These are phyloP conservation scores for Drosophila pullipes DNA, from an alignment of 2,888 invertebrate genomes.

Conservation along the genomic window DNA sequence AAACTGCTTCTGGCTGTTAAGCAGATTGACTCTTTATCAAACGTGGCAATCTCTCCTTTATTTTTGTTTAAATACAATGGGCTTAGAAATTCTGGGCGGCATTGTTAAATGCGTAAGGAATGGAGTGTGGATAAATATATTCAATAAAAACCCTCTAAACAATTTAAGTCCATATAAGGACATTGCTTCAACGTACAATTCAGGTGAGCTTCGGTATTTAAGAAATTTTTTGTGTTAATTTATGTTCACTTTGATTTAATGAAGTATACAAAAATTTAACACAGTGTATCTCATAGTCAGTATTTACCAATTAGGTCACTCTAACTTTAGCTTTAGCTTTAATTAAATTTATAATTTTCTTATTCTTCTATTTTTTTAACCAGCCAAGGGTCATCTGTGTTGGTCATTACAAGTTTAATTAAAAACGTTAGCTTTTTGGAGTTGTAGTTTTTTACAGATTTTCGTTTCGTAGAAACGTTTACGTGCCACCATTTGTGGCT, in stretches of 20 bases:
- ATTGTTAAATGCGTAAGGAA: background rate
- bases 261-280: background rate
- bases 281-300: background rate
- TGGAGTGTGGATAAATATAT: background rate
- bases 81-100: no score
- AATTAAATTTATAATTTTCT: background rate
- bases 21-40: conserved; percentile 17
- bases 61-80: background rate
- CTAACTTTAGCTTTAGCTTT: background rate
- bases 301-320: background rate
- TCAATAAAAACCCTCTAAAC: background rate
- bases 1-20: conserved; percentile 3
- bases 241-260: background rate
- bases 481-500: conserved; percentile 21
- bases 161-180: background rate
- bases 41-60: conserved; percentile 4
- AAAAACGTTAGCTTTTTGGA: conserved; percentile 45
- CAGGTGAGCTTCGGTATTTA: background rate
- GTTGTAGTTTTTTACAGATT: conserved; percentile 23
- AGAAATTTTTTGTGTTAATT: background rate
- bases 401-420: conserved; percentile 62
- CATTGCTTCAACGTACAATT: background rate
- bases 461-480: conserved; percentile 10
- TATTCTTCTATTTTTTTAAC: background rate
- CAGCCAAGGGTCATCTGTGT: conserved; percentile 3